Percentiles rank a stretch among this genome's conserved stretches.
These are phyloP conservation scores for Aplysina aerophoba DNA, from an alignment of 37 sponge, comb jelly and placozoan species.

Conservation along the genomic window DNA sequence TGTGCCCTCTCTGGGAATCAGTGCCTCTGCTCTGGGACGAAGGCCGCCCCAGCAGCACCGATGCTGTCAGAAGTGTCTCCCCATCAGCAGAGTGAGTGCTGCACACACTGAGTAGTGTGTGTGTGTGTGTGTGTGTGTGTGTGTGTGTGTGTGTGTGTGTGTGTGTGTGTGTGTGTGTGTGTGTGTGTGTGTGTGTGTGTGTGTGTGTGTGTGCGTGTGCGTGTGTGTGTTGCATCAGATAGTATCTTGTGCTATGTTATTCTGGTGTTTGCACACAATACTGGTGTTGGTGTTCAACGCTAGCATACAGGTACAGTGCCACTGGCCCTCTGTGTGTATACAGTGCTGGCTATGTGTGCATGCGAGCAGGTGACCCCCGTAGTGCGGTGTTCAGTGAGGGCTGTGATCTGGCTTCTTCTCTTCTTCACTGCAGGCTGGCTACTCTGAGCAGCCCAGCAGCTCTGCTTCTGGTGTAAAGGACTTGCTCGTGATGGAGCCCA, in stretches of 20 bases:
- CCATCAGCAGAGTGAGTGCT: slow-evolving; percentile 58
- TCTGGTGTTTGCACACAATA: too few relatives aligned
- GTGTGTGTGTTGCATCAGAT: slow-evolving; percentile 21
- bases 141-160: too few relatives aligned
- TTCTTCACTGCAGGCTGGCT: slow-evolving; percentile 17
- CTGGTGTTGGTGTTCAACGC: too few relatives aligned
- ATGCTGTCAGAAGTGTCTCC: slow-evolving; percentile 61
- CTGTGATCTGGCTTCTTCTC: background rate
- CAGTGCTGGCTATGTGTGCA: too few relatives aligned
- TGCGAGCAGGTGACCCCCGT: background rate
- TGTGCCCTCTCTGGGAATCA: slow-evolving; percentile 56
- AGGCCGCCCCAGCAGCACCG: slow-evolving; percentile 22
- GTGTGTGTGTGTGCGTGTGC: background rate
- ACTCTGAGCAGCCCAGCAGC: background rate
- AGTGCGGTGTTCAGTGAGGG: background rate
- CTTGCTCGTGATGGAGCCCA: background rate
- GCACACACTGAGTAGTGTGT: background rate
- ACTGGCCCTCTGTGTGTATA: too few relatives aligned
- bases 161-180: too few relatives aligned
- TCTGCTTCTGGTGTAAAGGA: background rate
- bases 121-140: too few relatives aligned
- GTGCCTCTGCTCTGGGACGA: slow-evolving; percentile 9
- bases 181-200: too few relatives aligned
- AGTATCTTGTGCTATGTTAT: slow-evolving; percentile 4
- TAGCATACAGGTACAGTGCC: too few relatives aligned